These are phyloP conservation scores for Drosophila pseudotakahashii DNA, from an alignment of 2,888 invertebrate species.

Conservation along the genomic window DNA sequence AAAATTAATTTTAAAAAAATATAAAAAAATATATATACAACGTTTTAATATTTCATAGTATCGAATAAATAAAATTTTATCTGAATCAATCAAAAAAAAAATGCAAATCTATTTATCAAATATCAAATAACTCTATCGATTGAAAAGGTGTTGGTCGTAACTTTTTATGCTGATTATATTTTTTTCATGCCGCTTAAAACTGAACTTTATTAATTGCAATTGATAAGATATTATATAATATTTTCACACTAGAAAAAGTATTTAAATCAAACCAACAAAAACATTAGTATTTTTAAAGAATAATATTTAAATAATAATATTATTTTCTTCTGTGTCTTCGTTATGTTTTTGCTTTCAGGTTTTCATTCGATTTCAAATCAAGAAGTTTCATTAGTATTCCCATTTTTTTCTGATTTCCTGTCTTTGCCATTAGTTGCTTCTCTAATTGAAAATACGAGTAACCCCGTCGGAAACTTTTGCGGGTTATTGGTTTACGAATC, in stretches of 20 bases:
- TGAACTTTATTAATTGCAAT: background rate
- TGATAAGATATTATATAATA: background rate
- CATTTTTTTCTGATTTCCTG: conserved; percentile 5
- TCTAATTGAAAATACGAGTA: conserved; percentile 53
- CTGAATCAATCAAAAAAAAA: background rate
- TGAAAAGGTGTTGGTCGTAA: background rate
- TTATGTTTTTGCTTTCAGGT: background rate
- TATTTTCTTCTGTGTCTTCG: background rate
- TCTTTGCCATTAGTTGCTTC: background rate
- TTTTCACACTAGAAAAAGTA: background rate
- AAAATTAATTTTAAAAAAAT: no score
- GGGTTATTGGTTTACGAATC: conserved; percentile 57
- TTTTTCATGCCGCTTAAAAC: no score
- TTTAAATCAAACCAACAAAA: no score
- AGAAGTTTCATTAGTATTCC: background rate
- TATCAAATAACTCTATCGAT: background rate
- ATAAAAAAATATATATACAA: no score
- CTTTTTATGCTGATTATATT: background rate
- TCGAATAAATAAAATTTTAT: background rate
- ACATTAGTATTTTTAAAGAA: background rate
- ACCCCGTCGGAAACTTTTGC: conserved; percentile 42
- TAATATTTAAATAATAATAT: background rate
- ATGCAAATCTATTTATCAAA: background rate
- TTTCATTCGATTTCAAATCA: background rate
- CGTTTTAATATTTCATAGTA: background rate